These are phyloP conservation scores for Littorina saxatilis DNA, from an alignment of 1,140 invertebrate species.

Conservation along the genomic window DNA sequence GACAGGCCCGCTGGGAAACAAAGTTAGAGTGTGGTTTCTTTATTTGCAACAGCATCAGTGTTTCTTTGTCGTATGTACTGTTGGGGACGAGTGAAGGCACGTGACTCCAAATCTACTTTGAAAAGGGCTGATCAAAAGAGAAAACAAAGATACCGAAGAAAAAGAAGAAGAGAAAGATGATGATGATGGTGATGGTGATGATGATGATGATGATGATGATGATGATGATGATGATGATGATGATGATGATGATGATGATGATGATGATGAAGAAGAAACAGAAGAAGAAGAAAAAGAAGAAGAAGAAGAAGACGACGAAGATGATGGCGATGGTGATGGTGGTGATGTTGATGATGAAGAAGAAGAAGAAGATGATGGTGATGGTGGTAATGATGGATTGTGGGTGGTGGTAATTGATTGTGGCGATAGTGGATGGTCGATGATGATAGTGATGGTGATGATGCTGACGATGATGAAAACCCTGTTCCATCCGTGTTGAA, in stretches of 20 bases:
- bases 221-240: conserved; percentile 22
- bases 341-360: neutral
- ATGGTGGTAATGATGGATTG: neutral
- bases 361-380: neutral
- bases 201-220: neutral
- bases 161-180: no score
- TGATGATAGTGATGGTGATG: neutral
- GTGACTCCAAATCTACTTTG: neutral
- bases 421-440: neutral
- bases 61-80: no score
- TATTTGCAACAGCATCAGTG: no score
- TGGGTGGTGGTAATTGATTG: neutral
- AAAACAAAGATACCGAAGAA: neutral
- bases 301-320: no score
- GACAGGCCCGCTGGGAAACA: no score
- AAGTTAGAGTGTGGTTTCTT: no score
- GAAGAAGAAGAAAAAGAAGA: no score
- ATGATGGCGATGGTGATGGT: conserved; percentile 15
- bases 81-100: neutral
- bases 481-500: neutral
- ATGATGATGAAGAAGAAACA: no score
- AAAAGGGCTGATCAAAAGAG: neutral
- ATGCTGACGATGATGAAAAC: no score
- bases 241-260: conserved; percentile 40
- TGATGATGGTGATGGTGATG: neutral